Evolutionary conservation across 2,888 invertebrate species (phyloP).

Genomic region (Tetragonisca angustula): DNA sequence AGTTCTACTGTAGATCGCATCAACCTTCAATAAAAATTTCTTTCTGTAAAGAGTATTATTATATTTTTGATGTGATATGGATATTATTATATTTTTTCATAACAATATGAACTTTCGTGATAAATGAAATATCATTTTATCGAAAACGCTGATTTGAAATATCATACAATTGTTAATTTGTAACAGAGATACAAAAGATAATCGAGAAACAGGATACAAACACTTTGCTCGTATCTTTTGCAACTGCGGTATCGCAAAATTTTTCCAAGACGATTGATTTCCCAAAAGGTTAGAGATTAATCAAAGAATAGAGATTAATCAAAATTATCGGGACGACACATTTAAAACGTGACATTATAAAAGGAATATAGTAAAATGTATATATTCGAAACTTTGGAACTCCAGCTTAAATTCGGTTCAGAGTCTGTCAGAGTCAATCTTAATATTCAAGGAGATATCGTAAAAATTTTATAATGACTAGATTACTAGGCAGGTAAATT

Average conservation of each 20-base stretch:
- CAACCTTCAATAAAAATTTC: no score
- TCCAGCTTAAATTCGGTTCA: background rate
- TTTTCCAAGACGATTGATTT: background rate
- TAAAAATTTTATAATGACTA: background rate
- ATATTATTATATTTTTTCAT: no score
- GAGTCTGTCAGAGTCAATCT: background rate
- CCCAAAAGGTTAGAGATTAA: background rate
- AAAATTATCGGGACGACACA: background rate
- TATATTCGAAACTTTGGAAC: background rate
- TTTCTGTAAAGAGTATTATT: no score
- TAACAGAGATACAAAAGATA: background rate
- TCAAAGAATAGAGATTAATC: background rate
- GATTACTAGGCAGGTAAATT: background rate
- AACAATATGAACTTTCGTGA: no score
- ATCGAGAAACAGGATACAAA: no score
- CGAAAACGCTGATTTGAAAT: no score
- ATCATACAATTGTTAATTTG: background rate
- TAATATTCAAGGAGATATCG: background rate
- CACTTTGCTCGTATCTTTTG: background rate
- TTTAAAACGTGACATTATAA: no score
- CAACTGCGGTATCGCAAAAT: background rate
- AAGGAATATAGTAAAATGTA: no score
- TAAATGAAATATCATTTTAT: no score
- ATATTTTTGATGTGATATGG: no score
- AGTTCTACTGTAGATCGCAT: no score